These are phyloP conservation scores for Lytechinus pictus DNA, from an alignment of 35 echinoderm and acorn worm genomes.

Conservation along the genomic window DNA sequence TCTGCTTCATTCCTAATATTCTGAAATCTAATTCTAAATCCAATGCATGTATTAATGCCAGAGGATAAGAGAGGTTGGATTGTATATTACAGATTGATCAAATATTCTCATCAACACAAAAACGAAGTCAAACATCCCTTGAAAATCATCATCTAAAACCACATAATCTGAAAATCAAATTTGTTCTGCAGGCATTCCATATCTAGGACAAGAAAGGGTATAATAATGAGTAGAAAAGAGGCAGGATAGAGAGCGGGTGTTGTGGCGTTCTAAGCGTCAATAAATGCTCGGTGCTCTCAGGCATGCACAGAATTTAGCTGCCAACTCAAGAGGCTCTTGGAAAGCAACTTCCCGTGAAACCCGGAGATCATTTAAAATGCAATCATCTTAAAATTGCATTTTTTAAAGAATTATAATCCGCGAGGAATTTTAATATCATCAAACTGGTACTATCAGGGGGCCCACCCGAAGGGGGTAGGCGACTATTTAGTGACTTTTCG, in stretches of 20 bases:
- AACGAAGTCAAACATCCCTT: background rate
- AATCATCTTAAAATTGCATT: conserved; percentile 57
- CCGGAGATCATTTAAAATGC: conserved; percentile 54
- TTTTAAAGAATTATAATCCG: conserved; percentile 59
- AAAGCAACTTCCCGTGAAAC: conserved; percentile 49
- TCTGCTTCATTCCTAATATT: background rate
- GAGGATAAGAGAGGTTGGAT: background rate
- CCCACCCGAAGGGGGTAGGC: conserved; percentile 15
- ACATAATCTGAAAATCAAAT: background rate
- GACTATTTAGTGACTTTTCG: conserved; percentile 56
- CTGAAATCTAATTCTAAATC: background rate
- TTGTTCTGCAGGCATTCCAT: background rate
- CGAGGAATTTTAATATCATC: conserved; percentile 56
- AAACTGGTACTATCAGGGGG: conserved; percentile 50
- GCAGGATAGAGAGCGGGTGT: background rate
- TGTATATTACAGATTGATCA: background rate
- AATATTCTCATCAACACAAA: background rate
- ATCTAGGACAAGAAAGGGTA: conserved; percentile 21
- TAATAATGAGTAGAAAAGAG: background rate
- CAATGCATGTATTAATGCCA: background rate
- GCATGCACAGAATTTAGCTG: conserved; percentile 36
- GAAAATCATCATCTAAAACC: conserved; percentile 13
- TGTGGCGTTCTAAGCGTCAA: background rate
- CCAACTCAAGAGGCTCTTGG: conserved; percentile 34
- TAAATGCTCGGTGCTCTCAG: conserved; percentile 29